Base-by-base conservation (phyloP, 2,888 invertebrate genomes). In the Ptychoptera albimana region DNA sequence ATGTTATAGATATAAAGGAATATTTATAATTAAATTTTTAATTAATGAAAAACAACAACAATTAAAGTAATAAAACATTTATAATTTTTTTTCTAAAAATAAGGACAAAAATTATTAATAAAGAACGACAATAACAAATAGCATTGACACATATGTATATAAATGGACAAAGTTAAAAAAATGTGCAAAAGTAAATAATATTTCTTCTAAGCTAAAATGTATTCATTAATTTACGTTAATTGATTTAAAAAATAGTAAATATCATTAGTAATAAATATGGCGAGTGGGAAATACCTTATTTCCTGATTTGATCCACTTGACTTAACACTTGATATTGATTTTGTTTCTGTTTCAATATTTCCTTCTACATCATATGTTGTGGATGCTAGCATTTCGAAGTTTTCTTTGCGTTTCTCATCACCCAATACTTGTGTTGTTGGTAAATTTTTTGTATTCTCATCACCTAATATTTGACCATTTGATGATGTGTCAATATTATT, bases 331-430 rank as follows among this genome's bases (percentile, higher is more conserved):
- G 86, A 84, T 50, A 85, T 84, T 52, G 88, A 88, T 55, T 88
- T 81, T 5, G 92, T 91, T 67, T 92, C 91, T 48, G 89, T 85
- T 64, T 92, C 91, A 50, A 89, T 82, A 64, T 88, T 88, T 49
- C 88, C 89, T 59, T 92, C 91, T 55, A 88, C 73, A 64, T 89
- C 92, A 66, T 87, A 91, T 31, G 85, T 87, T 12, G 87, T 34
- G 3, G 23, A 23, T n/a, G n/a, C n/a, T 23, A 5, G 23, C 12
- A 42, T 83, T 63, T 81, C 83, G 60, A 79, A 82, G 66, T 80
- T 82, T 61, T 82, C 82, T 54, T 79, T 77, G 50, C 59, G 53
- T 51, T 61, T 59, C 48, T 50, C 42, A 51, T 53, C 47, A 50
- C 53, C 16, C 32, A 39, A 29, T 12, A 31, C 42, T 37, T 43